Percentiles rank a stretch among this genome's conserved stretches.
Conservation (phyloP, 2,113 vertebrate species). For the Cryptoleucopteryx plumbea region DNA sequence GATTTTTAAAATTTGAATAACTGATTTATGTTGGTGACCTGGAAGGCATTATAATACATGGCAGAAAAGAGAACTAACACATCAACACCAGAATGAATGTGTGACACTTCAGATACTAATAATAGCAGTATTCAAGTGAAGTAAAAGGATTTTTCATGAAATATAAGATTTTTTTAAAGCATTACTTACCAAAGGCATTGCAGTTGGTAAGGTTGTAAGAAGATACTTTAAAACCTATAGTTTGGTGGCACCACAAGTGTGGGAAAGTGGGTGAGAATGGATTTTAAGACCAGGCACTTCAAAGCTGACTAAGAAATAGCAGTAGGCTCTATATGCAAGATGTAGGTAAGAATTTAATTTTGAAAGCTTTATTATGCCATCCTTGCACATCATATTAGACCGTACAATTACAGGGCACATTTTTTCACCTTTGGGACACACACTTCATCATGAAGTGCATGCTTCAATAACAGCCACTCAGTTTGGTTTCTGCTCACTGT, state of each 20-base stretch:
- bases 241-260: neutral
- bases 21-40: neutral
- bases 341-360: neutral
- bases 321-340: neutral
- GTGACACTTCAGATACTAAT: neutral
- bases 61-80: neutral
- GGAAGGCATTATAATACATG: neutral
- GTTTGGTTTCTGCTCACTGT: neutral
- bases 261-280: neutral
- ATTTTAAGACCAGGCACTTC: neutral
- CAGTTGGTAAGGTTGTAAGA: neutral
- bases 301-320: neutral
- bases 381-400: neutral
- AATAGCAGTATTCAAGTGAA: neutral
- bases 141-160: neutral
- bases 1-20: neutral
- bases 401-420: neutral
- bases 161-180: neutral
- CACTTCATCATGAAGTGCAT: neutral
- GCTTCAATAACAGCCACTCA: neutral
- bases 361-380: neutral
- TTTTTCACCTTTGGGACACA: neutral
- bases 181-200: neutral
- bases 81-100: neutral
- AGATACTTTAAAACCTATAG: neutral